Evolutionary conservation across 2,113 vertebrate genomes (phyloP).

Genomic region (Falco punctatus): DNA sequence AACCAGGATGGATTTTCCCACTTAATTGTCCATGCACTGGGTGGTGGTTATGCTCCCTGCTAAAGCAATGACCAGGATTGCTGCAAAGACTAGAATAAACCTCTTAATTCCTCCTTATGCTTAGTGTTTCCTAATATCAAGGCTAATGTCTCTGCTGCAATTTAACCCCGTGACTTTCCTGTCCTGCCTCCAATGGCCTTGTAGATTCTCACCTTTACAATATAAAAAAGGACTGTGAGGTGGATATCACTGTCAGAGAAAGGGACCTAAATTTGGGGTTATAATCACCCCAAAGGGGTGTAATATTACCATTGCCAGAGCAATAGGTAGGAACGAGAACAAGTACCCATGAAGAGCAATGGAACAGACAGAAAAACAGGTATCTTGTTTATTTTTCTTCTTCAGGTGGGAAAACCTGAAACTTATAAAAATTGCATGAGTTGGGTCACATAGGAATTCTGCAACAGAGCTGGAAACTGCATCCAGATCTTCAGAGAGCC

Average conservation of each 20-base stretch:
- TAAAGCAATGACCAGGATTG: neutral
- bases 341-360: neutral
- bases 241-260: neutral
- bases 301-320: neutral
- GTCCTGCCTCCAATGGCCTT: neutral
- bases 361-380: neutral
- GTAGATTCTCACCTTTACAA: neutral
- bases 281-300: neutral
- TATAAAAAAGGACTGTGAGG: neutral
- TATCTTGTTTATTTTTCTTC: neutral
- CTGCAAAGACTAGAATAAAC: neutral
- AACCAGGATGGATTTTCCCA: neutral
- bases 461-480: neutral
- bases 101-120: neutral
- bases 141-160: neutral
- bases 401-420: neutral
- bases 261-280: neutral
- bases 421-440: slow-evolving; percentile 15
- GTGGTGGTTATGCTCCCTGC: neutral
- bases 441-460: neutral
- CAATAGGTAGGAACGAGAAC: neutral
- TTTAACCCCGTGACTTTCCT: neutral
- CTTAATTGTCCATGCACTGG: neutral
- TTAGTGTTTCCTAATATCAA: neutral
- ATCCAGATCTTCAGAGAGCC: slow-evolving; percentile 15